Percentiles rank a stretch among this genome's conserved stretches.
These are phyloP conservation scores for Aphrophora alni DNA, from an alignment of 2,888 invertebrate species.

Conservation along the genomic window DNA sequence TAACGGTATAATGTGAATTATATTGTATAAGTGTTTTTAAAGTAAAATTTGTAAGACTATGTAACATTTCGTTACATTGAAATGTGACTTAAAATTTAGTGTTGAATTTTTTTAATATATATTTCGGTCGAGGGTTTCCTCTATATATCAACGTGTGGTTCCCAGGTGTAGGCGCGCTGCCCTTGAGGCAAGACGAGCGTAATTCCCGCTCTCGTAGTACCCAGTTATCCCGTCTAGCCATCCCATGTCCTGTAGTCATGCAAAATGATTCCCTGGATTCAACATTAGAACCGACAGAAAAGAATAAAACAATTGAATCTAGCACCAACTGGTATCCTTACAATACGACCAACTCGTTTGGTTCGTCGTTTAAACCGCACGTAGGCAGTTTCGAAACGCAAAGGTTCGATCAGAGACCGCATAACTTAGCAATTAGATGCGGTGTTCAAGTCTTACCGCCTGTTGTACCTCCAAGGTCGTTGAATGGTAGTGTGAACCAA, in stretches of 20 bases:
- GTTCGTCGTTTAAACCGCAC: slow-evolving; percentile 25
- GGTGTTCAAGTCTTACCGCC: slow-evolving; percentile 48
- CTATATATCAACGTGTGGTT: slow-evolving; percentile 51
- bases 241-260: slow-evolving; percentile 41
- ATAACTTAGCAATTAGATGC: slow-evolving; percentile 34
- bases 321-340: slow-evolving; percentile 28
- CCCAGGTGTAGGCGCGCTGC: slow-evolving; percentile 52
- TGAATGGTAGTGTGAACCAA: slow-evolving; percentile 24
- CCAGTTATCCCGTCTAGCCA: slow-evolving; percentile 44
- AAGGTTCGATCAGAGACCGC: slow-evolving; percentile 37
- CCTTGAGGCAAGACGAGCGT: slow-evolving; percentile 50
- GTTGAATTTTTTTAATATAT: neutral
- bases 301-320: slow-evolving; percentile 10
- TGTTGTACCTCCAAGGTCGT: slow-evolving; percentile 43
- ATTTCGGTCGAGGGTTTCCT: neutral
- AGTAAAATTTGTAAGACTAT: neutral
- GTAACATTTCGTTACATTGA: neutral
- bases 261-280: slow-evolving; percentile 36
- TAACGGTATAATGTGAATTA: neutral
- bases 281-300: slow-evolving; percentile 21
- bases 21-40: neutral
- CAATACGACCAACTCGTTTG: slow-evolving; percentile 25
- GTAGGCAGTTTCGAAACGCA: slow-evolving; percentile 13
- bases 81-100: slow-evolving; percentile 15
- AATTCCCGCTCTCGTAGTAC: slow-evolving; percentile 41